Percentiles rank a stretch among this genome's conserved stretches.
These are phyloP conservation scores for Catharus ustulatus DNA, from an alignment of 2,797 vertebrate species.

Conservation along the genomic window DNA sequence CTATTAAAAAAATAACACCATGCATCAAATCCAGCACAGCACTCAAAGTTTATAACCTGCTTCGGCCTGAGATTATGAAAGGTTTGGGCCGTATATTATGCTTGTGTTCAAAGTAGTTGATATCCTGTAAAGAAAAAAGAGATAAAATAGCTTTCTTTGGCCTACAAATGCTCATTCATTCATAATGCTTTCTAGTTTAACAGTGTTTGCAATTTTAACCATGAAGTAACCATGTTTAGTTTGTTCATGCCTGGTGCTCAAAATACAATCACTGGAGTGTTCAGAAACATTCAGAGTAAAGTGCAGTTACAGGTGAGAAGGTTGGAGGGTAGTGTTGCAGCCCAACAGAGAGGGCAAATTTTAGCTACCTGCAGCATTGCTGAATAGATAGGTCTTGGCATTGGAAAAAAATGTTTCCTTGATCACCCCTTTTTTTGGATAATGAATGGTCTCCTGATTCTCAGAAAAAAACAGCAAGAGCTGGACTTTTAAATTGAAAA, in stretches of 20 bases:
- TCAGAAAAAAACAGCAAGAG: conserved; percentile 73
- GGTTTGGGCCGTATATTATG: conserved; percentile 89
- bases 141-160: conserved; percentile 60
- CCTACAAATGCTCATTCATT: neutral
- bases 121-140: conserved; percentile 82
- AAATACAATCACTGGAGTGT: neutral
- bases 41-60: conserved; percentile 80
- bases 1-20: conserved; percentile 49
- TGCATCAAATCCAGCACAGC: conserved; percentile 72
- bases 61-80: conserved; percentile 82
- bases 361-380: neutral
- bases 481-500: conserved; percentile 71
- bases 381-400: neutral
- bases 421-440: neutral
- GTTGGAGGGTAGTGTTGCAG: neutral
- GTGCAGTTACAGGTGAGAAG: neutral
- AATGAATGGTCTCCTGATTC: neutral
- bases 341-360: neutral
- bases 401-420: neutral
- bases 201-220: neutral
- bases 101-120: conserved; percentile 92
- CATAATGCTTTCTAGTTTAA: neutral
- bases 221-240: neutral
- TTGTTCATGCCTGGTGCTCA: neutral
- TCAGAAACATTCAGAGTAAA: neutral